Conservation (phyloP, 2,113 vertebrate genomes). For the Rhinichthys klamathensis region DNA sequence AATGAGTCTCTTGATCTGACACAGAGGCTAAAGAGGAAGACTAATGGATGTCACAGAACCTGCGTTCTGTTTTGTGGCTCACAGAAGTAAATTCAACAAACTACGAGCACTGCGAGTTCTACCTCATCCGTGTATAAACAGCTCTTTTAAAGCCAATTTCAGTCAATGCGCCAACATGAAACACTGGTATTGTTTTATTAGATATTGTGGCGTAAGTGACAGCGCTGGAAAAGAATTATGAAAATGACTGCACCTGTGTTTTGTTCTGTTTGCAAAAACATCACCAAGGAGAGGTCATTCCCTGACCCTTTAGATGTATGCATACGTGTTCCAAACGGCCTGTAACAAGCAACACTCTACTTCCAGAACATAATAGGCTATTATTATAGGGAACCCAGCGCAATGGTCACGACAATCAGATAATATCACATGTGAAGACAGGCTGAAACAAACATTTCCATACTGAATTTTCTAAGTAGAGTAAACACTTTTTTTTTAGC, state of each 20-base stretch:
- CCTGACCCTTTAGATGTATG: conserved; percentile 12
- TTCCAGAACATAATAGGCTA: conserved; percentile 37
- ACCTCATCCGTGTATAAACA: background rate
- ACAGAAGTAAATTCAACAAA: conserved; percentile 12
- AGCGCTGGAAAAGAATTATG: conserved; percentile 4
- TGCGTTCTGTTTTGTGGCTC: conserved; percentile 24
- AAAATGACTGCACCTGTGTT: conserved; percentile 29
- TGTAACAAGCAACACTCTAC: conserved; percentile 28
- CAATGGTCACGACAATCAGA: background rate
- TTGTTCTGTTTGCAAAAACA: conserved; percentile 45
- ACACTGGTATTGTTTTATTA: background rate
- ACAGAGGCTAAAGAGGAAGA: conserved; percentile 74
- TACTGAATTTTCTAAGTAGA: no score
- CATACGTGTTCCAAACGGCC: conserved; percentile 5
- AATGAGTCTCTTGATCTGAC: conserved; percentile 83
- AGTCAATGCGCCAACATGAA: background rate
- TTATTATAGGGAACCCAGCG: background rate
- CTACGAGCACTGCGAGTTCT: background rate
- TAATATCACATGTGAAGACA: background rate
- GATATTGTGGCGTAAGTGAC: background rate
- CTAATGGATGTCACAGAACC: conserved; percentile 42
- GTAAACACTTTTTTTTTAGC: no score
- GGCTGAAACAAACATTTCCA: no score
- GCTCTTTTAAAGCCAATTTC: background rate
- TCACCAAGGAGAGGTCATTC: conserved; percentile 35